Evolutionary conservation across 2,888 invertebrate species (phyloP).

Genomic region (Polyommatus icarus): DNA sequence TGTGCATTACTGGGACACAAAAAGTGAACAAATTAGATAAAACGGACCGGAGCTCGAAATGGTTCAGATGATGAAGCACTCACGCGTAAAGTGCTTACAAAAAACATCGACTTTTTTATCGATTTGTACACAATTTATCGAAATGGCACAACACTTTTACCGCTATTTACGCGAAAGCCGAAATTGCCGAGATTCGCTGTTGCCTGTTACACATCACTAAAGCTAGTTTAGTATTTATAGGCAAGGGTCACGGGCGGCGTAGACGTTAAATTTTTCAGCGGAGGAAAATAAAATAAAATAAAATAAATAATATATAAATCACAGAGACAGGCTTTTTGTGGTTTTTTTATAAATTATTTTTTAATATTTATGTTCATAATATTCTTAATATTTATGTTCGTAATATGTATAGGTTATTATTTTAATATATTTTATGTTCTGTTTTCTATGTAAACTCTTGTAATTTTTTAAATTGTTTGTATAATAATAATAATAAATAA

Average conservation of each 20-base stretch:
- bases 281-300: neutral
- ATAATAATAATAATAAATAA: too few relatives aligned
- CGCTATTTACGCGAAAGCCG: slow-evolving; percentile 51
- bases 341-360: too few relatives aligned
- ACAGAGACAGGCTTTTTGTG: too few relatives aligned
- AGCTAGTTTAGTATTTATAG: neutral
- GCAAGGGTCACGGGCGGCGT: neutral
- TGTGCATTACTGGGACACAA: slow-evolving; percentile 24
- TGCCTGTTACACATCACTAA: slow-evolving; percentile 25
- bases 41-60: slow-evolving; percentile 22
- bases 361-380: too few relatives aligned
- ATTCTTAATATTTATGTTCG: too few relatives aligned
- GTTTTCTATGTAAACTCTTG: too few relatives aligned
- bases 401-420: too few relatives aligned
- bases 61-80: slow-evolving; percentile 68
- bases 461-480: too few relatives aligned
- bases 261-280: neutral
- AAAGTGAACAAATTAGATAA: slow-evolving; percentile 25
- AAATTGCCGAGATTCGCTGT: slow-evolving; percentile 25
- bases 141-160: slow-evolving; percentile 63
- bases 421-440: too few relatives aligned
- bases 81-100: slow-evolving; percentile 67
- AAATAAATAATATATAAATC: too few relatives aligned
- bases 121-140: slow-evolving; percentile 63
- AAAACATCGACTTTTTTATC: slow-evolving; percentile 61